These are phyloP conservation scores for Scrobipalpa atriplicella DNA, from an alignment of 2,888 invertebrate species.

Conservation along the genomic window DNA sequence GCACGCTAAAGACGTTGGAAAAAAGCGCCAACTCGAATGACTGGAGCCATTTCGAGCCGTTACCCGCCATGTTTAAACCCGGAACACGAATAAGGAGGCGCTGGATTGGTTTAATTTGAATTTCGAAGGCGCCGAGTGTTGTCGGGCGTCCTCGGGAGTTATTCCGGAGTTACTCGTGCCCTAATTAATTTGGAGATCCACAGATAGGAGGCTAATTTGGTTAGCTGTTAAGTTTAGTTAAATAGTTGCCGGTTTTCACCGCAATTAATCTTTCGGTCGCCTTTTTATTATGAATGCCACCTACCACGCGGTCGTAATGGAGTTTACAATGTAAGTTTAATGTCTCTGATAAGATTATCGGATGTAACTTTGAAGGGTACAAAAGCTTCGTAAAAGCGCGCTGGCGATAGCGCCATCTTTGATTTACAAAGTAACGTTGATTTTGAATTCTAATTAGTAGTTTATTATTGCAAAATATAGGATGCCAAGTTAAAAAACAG, in stretches of 20 bases:
- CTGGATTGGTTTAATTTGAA: conserved; percentile 83
- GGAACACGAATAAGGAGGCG: conserved; percentile 82
- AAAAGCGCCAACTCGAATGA: conserved; percentile 82
- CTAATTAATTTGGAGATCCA: conserved; percentile 81
- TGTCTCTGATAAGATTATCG: conserved; percentile 26
- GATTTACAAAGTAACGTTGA: neutral
- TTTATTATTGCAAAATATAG: neutral
- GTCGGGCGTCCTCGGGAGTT: conserved; percentile 42
- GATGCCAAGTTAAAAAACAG: too few relatives aligned
- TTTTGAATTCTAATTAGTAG: neutral
- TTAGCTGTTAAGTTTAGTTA: conserved; percentile 76
- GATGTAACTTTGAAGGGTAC: neutral
- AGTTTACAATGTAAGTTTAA: conserved; percentile 24
- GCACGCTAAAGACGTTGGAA: conserved; percentile 81
- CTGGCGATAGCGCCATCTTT: neutral
- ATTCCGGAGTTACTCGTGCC: conserved; percentile 57
- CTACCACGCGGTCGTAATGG: conserved; percentile 49
- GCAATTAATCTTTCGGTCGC: conserved; percentile 70
- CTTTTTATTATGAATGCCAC: conserved; percentile 61
- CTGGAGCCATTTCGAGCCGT: conserved; percentile 77
- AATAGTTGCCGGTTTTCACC: conserved; percentile 66
- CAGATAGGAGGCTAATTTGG: conserved; percentile 78
- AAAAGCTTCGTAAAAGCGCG: neutral
- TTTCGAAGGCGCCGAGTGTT: conserved; percentile 74
- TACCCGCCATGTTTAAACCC: conserved; percentile 78